Conservation (phyloP, 2,888 invertebrate species). For the Habrosyne pyritoides region DNA sequence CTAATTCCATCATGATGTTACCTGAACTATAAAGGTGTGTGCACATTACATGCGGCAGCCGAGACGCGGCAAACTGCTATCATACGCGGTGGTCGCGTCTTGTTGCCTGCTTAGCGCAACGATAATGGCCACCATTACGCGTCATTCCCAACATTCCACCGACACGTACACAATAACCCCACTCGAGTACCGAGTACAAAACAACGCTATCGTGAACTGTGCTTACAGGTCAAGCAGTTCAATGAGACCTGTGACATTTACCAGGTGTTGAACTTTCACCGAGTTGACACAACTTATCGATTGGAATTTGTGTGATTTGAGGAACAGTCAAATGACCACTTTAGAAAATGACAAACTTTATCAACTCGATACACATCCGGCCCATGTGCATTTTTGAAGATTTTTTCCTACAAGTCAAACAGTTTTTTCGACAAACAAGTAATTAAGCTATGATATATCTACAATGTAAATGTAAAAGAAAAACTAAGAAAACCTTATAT, state of each 20-base stretch:
- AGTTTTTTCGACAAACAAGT: too few relatives aligned
- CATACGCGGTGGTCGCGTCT: slow-evolving; percentile 46
- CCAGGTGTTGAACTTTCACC: slow-evolving; percentile 28
- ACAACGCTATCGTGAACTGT: slow-evolving; percentile 22
- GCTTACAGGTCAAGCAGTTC: slow-evolving; percentile 25
- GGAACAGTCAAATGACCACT: too few relatives aligned
- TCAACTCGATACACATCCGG: too few relatives aligned
- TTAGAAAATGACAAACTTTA: too few relatives aligned
- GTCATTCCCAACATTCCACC: slow-evolving; percentile 49
- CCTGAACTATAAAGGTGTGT: not conserved
- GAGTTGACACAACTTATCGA: slow-evolving; percentile 16
- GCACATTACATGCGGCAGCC: not conserved
- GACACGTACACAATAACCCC: slow-evolving; percentile 38
- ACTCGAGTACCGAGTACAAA: slow-evolving; percentile 25
- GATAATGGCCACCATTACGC: slow-evolving; percentile 54
- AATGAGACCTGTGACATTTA: slow-evolving; percentile 28
- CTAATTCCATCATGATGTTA: not conserved
- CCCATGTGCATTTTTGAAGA: too few relatives aligned
- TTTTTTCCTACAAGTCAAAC: too few relatives aligned
- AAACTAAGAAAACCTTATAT: too few relatives aligned
- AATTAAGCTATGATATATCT: too few relatives aligned
- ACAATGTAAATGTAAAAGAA: not conserved
- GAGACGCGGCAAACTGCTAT: slow-evolving; percentile 24
- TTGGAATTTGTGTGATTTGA: not conserved
- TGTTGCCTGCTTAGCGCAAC: slow-evolving; percentile 49